A percentile compares a stretch with the other conserved stretches of the same genome.
These are phyloP conservation scores for Galeopterus variegatus DNA, from an alignment of 2,113 vertebrate genomes.

Conservation along the genomic window DNA sequence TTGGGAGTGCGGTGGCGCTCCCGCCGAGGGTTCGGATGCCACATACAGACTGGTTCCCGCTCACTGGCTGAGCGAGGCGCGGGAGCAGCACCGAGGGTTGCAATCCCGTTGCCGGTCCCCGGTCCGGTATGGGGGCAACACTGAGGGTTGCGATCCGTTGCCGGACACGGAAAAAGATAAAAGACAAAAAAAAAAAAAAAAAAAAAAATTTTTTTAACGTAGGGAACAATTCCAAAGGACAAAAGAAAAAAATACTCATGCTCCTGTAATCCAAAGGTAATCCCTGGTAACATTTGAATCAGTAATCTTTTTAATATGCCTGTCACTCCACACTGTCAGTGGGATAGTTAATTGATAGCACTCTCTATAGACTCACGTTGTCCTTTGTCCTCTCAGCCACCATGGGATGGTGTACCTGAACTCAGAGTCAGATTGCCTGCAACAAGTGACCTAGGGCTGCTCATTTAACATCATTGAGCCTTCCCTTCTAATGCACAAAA, in stretches of 20 bases:
- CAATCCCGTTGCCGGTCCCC: too few species aligned
- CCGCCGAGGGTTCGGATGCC: too few species aligned
- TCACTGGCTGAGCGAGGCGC: too few species aligned
- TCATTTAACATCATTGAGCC: neutral
- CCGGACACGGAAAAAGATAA: too few species aligned
- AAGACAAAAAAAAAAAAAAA: too few species aligned
- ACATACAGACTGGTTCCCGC: too few species aligned
- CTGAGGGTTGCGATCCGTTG: too few species aligned
- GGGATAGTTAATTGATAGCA: accelerated
- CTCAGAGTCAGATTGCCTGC: neutral
- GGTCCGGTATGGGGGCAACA: too few species aligned
- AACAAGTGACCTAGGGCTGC: neutral
- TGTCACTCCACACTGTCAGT: neutral
- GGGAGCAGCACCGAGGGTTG: too few species aligned
- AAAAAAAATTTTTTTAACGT: neutral
- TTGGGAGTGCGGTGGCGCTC: too few species aligned
- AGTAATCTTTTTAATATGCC: too few species aligned
- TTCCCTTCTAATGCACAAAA: neutral
- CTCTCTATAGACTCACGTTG: accelerated
- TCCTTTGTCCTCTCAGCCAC: neutral
- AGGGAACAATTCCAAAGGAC: neutral
- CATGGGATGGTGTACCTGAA: neutral
- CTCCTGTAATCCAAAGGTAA: accelerated
- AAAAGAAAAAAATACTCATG: neutral
- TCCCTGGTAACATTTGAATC: too few species aligned